phyloP scores from a whole-genome alignment of 2,797 vertebrate species.

The Oreochromis grahami region DNA sequence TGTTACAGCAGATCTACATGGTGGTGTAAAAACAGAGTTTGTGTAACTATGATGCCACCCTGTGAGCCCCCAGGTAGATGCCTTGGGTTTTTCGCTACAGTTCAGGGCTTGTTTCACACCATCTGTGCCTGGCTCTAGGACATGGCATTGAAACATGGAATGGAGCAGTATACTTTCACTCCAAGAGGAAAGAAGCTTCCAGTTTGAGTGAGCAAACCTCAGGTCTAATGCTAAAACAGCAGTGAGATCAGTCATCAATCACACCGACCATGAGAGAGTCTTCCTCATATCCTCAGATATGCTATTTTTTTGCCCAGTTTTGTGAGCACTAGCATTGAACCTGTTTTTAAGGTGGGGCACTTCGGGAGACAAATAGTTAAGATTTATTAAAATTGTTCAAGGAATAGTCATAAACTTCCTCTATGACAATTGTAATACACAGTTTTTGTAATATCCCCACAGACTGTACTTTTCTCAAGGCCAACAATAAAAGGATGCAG shows the following conservation, averaged over 20 bases:
- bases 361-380: background rate
- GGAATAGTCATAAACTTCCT: background rate
- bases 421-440: background rate
- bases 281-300: background rate
- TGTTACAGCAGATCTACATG: slow-evolving; percentile 25
- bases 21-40: slow-evolving; percentile 51
- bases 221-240: slow-evolving; percentile 30
- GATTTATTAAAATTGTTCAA: slow-evolving; percentile 3
- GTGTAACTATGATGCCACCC: slow-evolving; percentile 53
- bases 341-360: background rate
- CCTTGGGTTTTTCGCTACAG: slow-evolving; percentile 57
- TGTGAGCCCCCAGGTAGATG: slow-evolving; percentile 51
- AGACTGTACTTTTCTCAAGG: slow-evolving; percentile 32
- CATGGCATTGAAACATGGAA: slow-evolving; percentile 56
- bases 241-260: slow-evolving; percentile 20
- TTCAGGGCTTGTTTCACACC: slow-evolving; percentile 65
- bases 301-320: background rate
- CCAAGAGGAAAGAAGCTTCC: slow-evolving; percentile 41
- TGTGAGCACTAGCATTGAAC: background rate
- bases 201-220: slow-evolving; percentile 30
- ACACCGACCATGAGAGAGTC: background rate
- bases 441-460: slow-evolving; percentile 16
- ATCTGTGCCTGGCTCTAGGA: slow-evolving; percentile 68
- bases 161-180: slow-evolving; percentile 28
- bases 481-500: slow-evolving; percentile 20